Base-by-base conservation (phyloP, 2,888 invertebrate genomes). In the Julus scanicus region DNA sequence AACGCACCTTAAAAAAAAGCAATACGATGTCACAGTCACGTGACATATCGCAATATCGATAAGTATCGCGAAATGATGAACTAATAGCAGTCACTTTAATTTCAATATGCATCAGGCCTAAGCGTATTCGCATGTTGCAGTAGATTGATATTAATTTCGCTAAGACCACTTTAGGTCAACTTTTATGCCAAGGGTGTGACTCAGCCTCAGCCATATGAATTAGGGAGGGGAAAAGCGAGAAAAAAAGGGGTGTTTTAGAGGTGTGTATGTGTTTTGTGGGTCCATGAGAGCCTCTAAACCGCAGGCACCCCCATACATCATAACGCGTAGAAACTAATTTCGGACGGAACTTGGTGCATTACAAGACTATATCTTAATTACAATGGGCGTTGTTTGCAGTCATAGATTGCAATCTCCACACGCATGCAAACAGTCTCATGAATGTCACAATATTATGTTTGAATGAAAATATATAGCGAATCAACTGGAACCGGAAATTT, bases 341-440 rank as follows among this genome's bases (percentile, higher is more conserved):
- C 71, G 71, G 71, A 71, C 71, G 71, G 71, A 71, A 71, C 71
- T 71, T 71, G 71, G 71, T 71, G 71, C 71, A 71, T 71, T 71
- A 71, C 71, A 71, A 71, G 71, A 71, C 71, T 71, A 29, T 71
- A 71, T 71, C 71, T 71, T 71, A 71, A 71, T 71, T 71, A 71
- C 71, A 71, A 71, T 71, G 71, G 71, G 71, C 71, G 71, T 71
- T 71, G 71, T 71, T 71, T 71, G 71, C 71, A 71, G 29, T 71
- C 71, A 29, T 71, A 71, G 71, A 71, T 71, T 71, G 71, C n/a
- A 71, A 71, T 71, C 71, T 17, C 29, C 71, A 71, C 71, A 71
- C 71, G 71, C 71, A 71, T 71, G 71, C 71, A 71, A 71, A 71
- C 71, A 71, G 71, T 71, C 71, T 29, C 71, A 29, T 71, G 71